phyloP scores from a whole-genome alignment of 1,140 invertebrate species.

The Holcopasites calliopsidis region DNA sequence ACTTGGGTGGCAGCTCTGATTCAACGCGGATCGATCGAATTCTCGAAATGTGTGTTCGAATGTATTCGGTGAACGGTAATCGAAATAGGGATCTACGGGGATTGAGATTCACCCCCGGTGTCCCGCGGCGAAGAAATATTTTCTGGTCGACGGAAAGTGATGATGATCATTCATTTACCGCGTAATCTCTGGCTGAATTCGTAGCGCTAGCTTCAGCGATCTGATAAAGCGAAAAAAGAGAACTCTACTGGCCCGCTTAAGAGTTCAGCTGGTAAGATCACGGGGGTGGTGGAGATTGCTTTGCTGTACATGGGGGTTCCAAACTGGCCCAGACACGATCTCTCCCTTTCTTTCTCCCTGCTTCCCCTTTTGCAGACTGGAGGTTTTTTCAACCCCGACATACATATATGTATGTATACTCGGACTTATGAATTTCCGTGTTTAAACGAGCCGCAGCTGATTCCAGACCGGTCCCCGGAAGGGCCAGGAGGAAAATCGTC shows the following conservation, averaged over 20 bases:
- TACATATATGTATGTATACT: no score
- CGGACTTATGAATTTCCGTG: conserved; percentile 70
- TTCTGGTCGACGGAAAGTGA: no score
- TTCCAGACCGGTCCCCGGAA: conserved; percentile 48
- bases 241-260: no score
- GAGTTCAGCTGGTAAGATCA: no score
- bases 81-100: conserved; percentile 17
- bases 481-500: conserved; percentile 47
- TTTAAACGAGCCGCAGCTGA: conserved; percentile 66
- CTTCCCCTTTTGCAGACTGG: conserved; percentile 4
- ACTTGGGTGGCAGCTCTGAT: conserved; percentile 1
- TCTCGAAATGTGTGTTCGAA: no score
- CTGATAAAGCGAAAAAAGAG: no score
- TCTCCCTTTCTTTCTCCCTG: conserved; percentile 1
- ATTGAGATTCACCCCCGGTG: neutral
- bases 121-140: neutral
- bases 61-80: neutral
- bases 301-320: no score
- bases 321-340: no score
- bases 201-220: no score
- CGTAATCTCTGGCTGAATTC: no score
- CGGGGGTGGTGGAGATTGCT: no score
- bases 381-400: conserved; percentile 30
- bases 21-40: no score
- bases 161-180: neutral